These are phyloP conservation scores for Microtus richardsoni DNA, from an alignment of 2,113 vertebrate genomes.

Conservation along the genomic window DNA sequence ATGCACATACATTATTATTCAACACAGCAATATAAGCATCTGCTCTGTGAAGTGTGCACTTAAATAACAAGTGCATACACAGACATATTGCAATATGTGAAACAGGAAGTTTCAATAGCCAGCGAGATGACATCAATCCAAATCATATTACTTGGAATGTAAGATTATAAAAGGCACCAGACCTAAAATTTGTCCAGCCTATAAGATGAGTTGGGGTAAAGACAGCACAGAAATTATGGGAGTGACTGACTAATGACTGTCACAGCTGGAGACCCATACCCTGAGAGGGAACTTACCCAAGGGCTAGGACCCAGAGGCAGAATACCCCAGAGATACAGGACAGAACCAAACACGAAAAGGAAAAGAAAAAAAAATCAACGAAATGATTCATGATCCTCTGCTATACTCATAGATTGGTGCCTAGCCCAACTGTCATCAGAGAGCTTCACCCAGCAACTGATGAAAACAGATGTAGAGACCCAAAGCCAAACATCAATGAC, in stretches of 20 bases:
- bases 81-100: neutral
- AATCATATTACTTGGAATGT: neutral
- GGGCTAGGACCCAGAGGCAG: neutral
- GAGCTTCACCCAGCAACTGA: neutral
- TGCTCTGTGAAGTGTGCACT: neutral
- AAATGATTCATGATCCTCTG: neutral
- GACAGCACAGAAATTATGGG: neutral
- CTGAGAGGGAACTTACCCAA: too few species aligned
- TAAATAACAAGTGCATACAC: neutral
- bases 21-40: neutral
- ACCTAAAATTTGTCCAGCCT: neutral
- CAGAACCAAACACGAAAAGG: neutral
- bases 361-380: neutral
- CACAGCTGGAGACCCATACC: neutral
- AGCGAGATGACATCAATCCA: neutral
- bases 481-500: neutral
- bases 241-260: neutral
- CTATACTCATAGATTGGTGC: neutral
- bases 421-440: neutral
- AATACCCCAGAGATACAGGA: neutral
- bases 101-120: slow-evolving; percentile 41
- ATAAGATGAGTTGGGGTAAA: neutral
- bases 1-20: neutral
- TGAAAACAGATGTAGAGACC: neutral
- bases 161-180: slow-evolving; percentile 26